Base-by-base conservation (phyloP, 2,888 invertebrate species). In the Thecophora atra region DNA sequence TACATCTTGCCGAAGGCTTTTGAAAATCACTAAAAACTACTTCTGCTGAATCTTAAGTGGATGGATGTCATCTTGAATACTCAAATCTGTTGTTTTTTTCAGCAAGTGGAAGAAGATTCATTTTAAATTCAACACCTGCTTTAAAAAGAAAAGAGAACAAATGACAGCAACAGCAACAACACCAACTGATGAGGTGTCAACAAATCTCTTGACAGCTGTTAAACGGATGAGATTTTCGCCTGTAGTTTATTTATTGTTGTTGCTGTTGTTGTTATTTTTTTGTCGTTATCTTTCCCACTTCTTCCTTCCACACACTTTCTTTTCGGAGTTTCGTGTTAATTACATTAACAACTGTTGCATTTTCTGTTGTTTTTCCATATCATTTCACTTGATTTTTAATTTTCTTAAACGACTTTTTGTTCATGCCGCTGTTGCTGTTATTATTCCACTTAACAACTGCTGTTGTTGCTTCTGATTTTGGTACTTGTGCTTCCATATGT, bases 61-160 rank as follows among this genome's bases (percentile, higher is more conserved):
- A 13, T 24, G n/a, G n/a, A n/a, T n/a, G n/a, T n/a, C n/a, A n/a
- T n/a, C 60, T 60, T 60, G 19, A 15, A 30, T 60, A 30, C n/a
- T 56, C 26, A 3, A 15, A 26, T 15, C 24, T 26, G 56, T 56
- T 56, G 26, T 56, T 24, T 56, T 13, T 56, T 17, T 17, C 17
- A 17, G 11, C 47, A 47, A 47, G 47, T 47, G 47, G 47, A 11
- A 8, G 47, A 47, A 15, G 44, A 47, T 24, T 24, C 11, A 47
- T 17, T 47, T 47, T 24, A 47, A 47, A 44, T 44, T 47, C 24
- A 26, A 64, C 64, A 64, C 64, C 64, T 64, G 64, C 47, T 21
- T 19, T 1, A 26, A 64, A 47, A 44, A 47, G 21, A 63, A 63
- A 21, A 21, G 37, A 21, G 17, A 47, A n/a, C 47, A n/a, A 47